These are phyloP conservation scores for Pandemis cinnamomeana DNA, from an alignment of 2,888 invertebrate genomes.

Conservation along the genomic window DNA sequence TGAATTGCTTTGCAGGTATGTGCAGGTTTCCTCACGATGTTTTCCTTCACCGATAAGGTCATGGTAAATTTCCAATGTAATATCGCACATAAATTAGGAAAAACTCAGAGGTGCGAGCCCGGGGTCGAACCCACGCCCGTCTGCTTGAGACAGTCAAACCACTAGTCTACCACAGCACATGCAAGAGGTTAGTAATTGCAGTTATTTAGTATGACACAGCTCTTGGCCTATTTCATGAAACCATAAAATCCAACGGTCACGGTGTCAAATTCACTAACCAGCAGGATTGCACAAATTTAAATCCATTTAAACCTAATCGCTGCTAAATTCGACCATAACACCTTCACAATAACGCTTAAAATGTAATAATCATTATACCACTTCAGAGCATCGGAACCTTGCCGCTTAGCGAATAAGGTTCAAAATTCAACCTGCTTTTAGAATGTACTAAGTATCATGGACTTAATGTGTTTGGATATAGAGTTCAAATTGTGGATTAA, in stretches of 20 bases:
- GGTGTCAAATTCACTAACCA: slow-evolving; percentile 41
- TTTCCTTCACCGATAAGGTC: too few relatives aligned
- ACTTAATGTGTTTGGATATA: slow-evolving; percentile 2
- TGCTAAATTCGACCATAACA: slow-evolving; percentile 14
- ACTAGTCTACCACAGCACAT: too few relatives aligned
- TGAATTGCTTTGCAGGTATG: too few relatives aligned
- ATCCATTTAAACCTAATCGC: neutral
- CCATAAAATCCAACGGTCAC: slow-evolving; percentile 28
- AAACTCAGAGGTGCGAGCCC: too few relatives aligned
- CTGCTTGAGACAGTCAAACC: too few relatives aligned
- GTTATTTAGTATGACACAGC: neutral
- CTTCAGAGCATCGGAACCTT: neutral
- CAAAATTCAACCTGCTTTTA: neutral
- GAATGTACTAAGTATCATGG: neutral
- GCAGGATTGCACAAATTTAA: slow-evolving; percentile 24
- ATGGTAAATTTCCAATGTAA: too few relatives aligned
- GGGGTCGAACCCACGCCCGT: too few relatives aligned
- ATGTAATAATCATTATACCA: neutral
- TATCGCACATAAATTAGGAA: too few relatives aligned
- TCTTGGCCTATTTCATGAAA: slow-evolving; percentile 27
- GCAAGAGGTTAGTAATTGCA: too few relatives aligned
- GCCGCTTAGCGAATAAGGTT: slow-evolving; percentile 6
- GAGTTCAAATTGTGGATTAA: slow-evolving; percentile 1
- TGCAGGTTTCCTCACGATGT: too few relatives aligned
- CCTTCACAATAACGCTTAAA: slow-evolving; percentile 6